These are phyloP conservation scores for Mimachlamys varia DNA, from an alignment of 2,888 invertebrate species.

Conservation along the genomic window DNA sequence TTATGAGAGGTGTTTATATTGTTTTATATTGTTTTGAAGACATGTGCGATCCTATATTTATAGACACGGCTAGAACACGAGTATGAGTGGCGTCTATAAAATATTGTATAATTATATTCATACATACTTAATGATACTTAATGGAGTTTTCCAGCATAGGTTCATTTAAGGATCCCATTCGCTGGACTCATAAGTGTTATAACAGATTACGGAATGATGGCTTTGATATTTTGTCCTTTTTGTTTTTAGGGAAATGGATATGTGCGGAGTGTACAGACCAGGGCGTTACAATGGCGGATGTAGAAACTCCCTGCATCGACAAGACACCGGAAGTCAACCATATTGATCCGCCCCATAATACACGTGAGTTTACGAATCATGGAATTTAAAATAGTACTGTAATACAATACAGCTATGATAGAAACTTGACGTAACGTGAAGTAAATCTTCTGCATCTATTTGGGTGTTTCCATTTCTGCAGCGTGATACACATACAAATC, in stretches of 20 bases:
- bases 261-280: conserved; percentile 70
- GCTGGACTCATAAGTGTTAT: too few relatives aligned
- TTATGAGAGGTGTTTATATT: too few relatives aligned
- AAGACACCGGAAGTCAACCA: not conserved
- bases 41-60: too few relatives aligned
- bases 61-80: not conserved
- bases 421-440: not conserved
- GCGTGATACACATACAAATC: not conserved
- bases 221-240: not conserved
- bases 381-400: not conserved
- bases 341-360: not conserved
- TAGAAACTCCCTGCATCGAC: conserved; percentile 49
- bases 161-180: too few relatives aligned
- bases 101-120: too few relatives aligned
- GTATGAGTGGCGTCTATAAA: too few relatives aligned
- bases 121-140: too few relatives aligned
- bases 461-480: not conserved
- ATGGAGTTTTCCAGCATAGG: too few relatives aligned
- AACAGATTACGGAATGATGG: not conserved
- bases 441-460: not conserved
- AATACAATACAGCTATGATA: not conserved
- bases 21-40: too few relatives aligned
- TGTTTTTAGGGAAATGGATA: conserved; percentile 71
- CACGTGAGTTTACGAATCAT: not conserved
- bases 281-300: conserved; percentile 63